Evolutionary conservation across 2,888 invertebrate genomes (phyloP).

Genomic region (Trissolcus japonicus): DNA sequence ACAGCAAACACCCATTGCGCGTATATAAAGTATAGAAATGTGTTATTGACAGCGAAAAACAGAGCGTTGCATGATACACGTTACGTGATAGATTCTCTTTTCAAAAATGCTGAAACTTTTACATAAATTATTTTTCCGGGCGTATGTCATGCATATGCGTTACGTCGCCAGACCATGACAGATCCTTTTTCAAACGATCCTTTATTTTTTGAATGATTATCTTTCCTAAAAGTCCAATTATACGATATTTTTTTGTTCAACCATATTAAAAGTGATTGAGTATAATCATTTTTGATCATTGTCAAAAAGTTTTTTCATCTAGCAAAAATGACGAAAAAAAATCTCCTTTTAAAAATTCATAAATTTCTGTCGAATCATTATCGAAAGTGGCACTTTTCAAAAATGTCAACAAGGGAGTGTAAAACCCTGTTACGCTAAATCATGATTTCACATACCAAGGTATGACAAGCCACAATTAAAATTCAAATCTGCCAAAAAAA

Average conservation of each 20-base stretch:
- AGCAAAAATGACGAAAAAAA: no score
- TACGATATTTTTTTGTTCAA: no score
- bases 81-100: conserved; percentile 39
- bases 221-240: neutral
- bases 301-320: no score
- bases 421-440: neutral
- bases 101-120: conserved; percentile 37
- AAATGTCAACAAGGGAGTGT: neutral
- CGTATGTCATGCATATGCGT: conserved; percentile 27
- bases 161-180: conserved; percentile 24
- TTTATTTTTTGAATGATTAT: conserved; percentile 20
- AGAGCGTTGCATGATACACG: conserved; percentile 18
- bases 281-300: no score
- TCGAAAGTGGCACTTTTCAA: neutral
- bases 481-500: conserved; percentile 21
- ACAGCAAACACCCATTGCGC: conserved; percentile 36
- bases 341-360: no score
- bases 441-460: conserved; percentile 12
- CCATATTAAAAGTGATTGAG: neutral
- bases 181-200: conserved; percentile 17
- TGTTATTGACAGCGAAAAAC: conserved; percentile 47
- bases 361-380: no score
- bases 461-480: conserved; percentile 21
- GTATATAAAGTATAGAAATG: conserved; percentile 31
- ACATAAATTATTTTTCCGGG: conserved; percentile 37